Conservation (phyloP, 2,113 vertebrate genomes). For the Rhea pennata region DNA sequence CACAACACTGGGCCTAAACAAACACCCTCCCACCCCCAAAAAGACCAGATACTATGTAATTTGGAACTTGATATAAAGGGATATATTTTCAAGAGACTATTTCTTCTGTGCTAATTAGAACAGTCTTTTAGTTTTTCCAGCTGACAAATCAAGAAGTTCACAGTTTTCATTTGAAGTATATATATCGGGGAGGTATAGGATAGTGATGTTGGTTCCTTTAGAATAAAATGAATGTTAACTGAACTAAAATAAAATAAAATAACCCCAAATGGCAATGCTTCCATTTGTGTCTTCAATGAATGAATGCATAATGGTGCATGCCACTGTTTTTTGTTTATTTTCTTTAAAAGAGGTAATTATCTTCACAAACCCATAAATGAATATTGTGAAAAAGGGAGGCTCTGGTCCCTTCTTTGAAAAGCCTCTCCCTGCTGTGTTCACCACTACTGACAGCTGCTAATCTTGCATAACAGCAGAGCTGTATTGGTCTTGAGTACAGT, state of each 20-base stretch:
- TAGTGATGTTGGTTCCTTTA: constrained; percentile 44
- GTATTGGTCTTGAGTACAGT: constrained; percentile 76
- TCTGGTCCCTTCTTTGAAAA: constrained; percentile 67
- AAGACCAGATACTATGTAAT: neutral
- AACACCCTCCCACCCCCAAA: neutral
- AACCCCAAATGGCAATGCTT: constrained; percentile 26
- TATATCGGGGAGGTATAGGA: constrained; percentile 31
- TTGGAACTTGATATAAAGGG: neutral
- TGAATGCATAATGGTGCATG: constrained; percentile 51
- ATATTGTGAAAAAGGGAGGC: constrained; percentile 58
- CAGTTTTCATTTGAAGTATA: constrained; percentile 71
- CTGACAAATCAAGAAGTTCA: constrained; percentile 69
- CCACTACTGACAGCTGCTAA: constrained; percentile 64
- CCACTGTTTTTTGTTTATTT: constrained; percentile 59
- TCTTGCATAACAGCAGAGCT: constrained; percentile 73
- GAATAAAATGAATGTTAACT: constrained; percentile 16
- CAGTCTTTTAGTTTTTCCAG: constrained; percentile 40
- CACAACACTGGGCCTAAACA: neutral
- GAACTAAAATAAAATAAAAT: neutral
- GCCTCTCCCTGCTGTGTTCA: constrained; percentile 52
- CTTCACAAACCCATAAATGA: constrained; percentile 53
- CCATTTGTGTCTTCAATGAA: constrained; percentile 27
- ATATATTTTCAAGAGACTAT: neutral
- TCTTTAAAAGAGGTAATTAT: constrained; percentile 62
- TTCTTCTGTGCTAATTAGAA: constrained; percentile 34